These are phyloP conservation scores for Ceratosolen fusciceps DNA, from an alignment of 1,140 invertebrate species.

Conservation along the genomic window DNA sequence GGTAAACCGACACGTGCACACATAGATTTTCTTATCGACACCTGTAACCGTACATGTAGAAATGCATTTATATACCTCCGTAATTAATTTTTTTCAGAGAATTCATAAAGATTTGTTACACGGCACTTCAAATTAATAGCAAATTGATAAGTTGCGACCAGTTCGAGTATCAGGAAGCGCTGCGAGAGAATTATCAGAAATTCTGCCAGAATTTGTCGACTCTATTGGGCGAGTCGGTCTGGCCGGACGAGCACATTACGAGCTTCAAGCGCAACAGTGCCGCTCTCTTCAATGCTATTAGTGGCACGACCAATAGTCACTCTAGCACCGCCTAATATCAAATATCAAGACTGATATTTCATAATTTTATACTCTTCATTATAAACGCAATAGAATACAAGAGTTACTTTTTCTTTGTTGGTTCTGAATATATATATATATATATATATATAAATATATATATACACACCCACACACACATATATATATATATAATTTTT, in stretches of 20 bases:
- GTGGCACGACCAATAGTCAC: constrained; percentile 77
- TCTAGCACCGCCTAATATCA: constrained; percentile 76
- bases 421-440: constrained; percentile 17
- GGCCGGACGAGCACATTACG: constrained; percentile 77
- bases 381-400: constrained; percentile 2
- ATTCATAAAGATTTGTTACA: constrained; percentile 89
- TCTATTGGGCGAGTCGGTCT: constrained; percentile 79
- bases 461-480: too few species aligned
- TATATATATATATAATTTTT: too few species aligned
- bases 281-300: constrained; percentile 79
- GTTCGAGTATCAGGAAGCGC: constrained; percentile 88
- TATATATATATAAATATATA: too few species aligned
- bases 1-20: constrained; percentile 71
- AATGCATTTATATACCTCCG: too few species aligned
- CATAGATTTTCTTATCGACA: not conserved
- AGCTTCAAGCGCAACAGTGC: constrained; percentile 78
- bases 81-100: constrained; percentile 74
- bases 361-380: constrained; percentile 24
- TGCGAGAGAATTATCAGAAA: constrained; percentile 89
- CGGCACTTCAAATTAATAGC: constrained; percentile 88
- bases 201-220: constrained; percentile 83
- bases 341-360: constrained; percentile 49
- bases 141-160: constrained; percentile 89
- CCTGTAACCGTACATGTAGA: too few species aligned
- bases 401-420: constrained; percentile 23